Percentiles rank a stretch among this genome's conserved stretches.
Evolutionary conservation across 1,140 invertebrate genomes (phyloP).

Genomic region (Dinothrombium tinctorium): DNA sequence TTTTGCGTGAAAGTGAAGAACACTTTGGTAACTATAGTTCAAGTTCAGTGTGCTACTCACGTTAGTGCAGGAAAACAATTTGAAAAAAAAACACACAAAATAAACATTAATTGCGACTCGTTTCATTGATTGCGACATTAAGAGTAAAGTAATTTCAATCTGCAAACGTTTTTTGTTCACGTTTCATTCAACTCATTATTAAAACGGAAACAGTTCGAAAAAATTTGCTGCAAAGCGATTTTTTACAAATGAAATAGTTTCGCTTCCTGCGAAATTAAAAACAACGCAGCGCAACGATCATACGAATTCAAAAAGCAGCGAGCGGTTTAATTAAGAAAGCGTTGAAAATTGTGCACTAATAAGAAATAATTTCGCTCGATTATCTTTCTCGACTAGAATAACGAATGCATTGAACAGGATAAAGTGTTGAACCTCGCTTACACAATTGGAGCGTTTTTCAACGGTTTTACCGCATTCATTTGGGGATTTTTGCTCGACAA

Average conservation of each 20-base stretch:
- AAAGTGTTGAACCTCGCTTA: constrained; percentile 14
- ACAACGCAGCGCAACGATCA: neutral
- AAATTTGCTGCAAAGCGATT: neutral
- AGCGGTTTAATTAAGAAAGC: neutral
- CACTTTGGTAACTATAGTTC: no score
- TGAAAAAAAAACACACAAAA: no score
- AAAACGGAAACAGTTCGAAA: no score
- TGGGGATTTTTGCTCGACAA: constrained; percentile 17
- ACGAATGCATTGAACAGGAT: constrained; percentile 12
- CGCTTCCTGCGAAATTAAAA: neutral
- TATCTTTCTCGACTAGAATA: no score
- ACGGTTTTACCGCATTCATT: constrained; percentile 15
- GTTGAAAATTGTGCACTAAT: neutral
- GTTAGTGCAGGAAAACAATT: no score
- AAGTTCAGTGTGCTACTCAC: no score
- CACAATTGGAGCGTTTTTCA: constrained; percentile 16
- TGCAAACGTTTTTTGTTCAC: no score
- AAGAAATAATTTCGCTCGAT: neutral
- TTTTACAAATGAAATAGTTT: neutral
- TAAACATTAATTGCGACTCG: neutral
- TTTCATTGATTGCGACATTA: no score
- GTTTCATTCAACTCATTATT: no score
- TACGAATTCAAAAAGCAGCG: neutral
- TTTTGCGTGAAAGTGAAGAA: no score
- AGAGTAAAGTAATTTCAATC: no score